phyloP scores from a whole-genome alignment of 2,113 vertebrate genomes.

The Gavialis gangeticus region DNA sequence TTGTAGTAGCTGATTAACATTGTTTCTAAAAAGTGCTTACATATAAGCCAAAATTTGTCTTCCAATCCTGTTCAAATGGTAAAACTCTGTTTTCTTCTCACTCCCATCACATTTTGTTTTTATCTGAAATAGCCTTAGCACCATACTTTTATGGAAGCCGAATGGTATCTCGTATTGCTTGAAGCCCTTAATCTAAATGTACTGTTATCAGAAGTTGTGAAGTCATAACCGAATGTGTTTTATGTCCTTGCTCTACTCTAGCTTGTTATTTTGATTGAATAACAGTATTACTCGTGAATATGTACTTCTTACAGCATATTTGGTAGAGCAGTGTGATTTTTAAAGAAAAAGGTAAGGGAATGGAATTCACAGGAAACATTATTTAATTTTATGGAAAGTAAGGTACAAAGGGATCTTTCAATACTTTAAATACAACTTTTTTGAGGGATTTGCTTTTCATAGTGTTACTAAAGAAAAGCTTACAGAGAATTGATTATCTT shows the following conservation, averaged over 20 bases:
- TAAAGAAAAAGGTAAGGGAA: not conserved
- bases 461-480: not conserved
- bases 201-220: not conserved
- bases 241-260: not conserved
- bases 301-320: not conserved
- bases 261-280: not conserved
- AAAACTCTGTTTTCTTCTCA: fast-evolving
- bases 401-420: not conserved
- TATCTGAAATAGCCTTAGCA: not conserved
- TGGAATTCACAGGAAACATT: not conserved
- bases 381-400: not conserved
- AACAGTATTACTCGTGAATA: not conserved
- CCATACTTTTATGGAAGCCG: fast-evolving
- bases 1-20: not conserved
- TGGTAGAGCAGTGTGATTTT: not conserved
- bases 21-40: not conserved
- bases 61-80: not conserved
- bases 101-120: not conserved
- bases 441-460: not conserved
- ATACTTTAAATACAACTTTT: not conserved
- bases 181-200: not conserved
- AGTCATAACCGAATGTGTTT: not conserved
- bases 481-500: not conserved
- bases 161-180: not conserved
- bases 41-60: not conserved